Evolutionary conservation across 2,113 vertebrate species (phyloP), one percentile per base, ranked within the genome.

Genomic region (Tautogolabrus adspersus): DNA sequence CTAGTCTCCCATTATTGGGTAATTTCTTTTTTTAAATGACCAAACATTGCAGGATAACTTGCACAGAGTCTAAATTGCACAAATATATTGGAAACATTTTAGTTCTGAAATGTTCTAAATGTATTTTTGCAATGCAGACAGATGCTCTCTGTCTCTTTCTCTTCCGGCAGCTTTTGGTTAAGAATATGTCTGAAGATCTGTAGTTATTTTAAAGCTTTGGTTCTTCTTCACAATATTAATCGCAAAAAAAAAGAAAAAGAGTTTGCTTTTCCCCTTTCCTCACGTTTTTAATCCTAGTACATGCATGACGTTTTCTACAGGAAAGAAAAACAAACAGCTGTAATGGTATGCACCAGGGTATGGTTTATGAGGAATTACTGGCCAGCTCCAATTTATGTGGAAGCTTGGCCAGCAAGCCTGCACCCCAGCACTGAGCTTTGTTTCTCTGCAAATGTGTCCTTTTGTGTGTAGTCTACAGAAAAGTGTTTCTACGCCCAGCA

Each of bases 401-500:
- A 26, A 44, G 23, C 70, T n/a, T 54, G 49, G 72, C 56, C 30
- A 23, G 21, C 21, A 23, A 57, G 61, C 67, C 49, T 46, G 56
- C 47, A 30, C 26, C 51, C 42, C 56, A 51, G 8, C 26, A 30
- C 47, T n/a, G 19, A 51, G 77, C 56, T 58, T 72, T 61, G 51
- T 79, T 72, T 66, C 42, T 26, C 62, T 59, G 65, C 30, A 78
- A 76, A 70, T 78, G 73, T 82, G 44, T 75, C 47, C 63, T 38
- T 83, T 86, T 87, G 76, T 86, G 71, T 75, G 72, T 64, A 18
- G 70, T 66, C 72, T 81, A 67, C 38, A 70, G 46, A 73, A 66
- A 70, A 63, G 38, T 69, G 34, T 71, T 58, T 57, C 71, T 37
- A 57, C 61, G 1, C 3, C 73, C 15, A 65, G 52, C 21, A 70